Base-by-base conservation (phyloP, 2,797 vertebrate genomes). In the Lepilemur ruficaudatus region DNA sequence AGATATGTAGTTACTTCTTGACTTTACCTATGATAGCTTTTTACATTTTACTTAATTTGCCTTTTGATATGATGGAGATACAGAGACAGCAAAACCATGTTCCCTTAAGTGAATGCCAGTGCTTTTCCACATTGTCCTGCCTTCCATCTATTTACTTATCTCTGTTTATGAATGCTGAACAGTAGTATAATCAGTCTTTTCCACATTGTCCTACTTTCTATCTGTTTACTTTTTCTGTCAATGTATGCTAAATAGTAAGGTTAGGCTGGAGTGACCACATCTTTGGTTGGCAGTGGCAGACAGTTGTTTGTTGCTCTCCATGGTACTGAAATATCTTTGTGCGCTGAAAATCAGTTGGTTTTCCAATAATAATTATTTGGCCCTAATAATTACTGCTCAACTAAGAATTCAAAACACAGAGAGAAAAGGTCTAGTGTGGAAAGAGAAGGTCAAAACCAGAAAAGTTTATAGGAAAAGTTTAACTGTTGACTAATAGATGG, bases 261-360 rank as follows among this genome's bases (percentile, higher is more conserved):
- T 85, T 28, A 80, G 20, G 28, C 28, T 84, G 17, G 9, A 7
- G 0, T 41, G 32, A 82, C 10, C 38, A 83, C 55, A 52, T n/a
- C 14, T 30, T 78, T 75, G 7, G 2, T 13, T 25, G 11, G 43
- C 25, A 48, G 3, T 38, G 38, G 38, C 38, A 35, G 12, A 83
- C 1, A 4, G 13, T 10, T 23, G 0, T 32, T 46, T 95, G 88
- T 80, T 1, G 10, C 96, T 97, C 91, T 97, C 95, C 85, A 0
- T 89, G 89, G 96, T 95, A 65, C 91, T 96, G 96, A 97, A 83
- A n/a, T 11, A 61, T 43, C 30, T 18, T 7, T 41, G 41, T 2
- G 4, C 2, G 3, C 41, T 92, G 28, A 46, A 93, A 92, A 84
- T 89, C 63, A 55, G 41, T 59, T 72, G 9, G 88, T 82, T 75